A percentile compares a stretch with the other conserved stretches of the same genome.
Conservation (phyloP, 2,797 vertebrate species). For the Hephaestus fuliginosus region DNA sequence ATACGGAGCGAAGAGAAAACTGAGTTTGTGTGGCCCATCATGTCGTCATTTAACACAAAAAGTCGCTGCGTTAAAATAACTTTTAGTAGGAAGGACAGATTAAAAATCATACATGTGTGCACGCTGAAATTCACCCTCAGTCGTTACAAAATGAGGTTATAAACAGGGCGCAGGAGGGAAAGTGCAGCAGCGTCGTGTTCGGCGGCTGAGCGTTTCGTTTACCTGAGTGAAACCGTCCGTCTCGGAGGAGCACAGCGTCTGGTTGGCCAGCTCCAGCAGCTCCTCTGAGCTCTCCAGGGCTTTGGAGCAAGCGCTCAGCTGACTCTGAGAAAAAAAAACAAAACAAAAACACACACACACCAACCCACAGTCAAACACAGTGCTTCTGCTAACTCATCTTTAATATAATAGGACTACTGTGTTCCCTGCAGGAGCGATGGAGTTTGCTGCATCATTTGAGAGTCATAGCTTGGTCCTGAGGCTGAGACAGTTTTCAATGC, state of each 20-base stretch:
- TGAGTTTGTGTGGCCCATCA: constrained; percentile 75
- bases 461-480: constrained; percentile 67
- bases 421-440: constrained; percentile 18
- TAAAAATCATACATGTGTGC: neutral
- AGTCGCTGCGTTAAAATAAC: constrained; percentile 64
- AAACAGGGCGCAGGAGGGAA: constrained; percentile 18
- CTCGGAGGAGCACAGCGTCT: constrained; percentile 90
- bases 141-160: constrained; percentile 24
- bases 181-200: neutral
- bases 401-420: constrained; percentile 62
- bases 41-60: constrained; percentile 67
- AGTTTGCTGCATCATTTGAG: constrained; percentile 69
- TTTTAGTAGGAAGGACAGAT: constrained; percentile 43
- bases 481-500: constrained; percentile 27
- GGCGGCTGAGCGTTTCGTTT: constrained; percentile 12
- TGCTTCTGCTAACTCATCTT: neutral
- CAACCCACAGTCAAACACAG: constrained; percentile 40
- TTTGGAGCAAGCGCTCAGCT: constrained; percentile 92
- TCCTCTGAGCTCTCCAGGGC: constrained; percentile 97
- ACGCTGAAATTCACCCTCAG: constrained; percentile 30
- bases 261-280: constrained; percentile 94
- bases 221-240: constrained; percentile 91
- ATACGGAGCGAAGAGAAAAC: constrained; percentile 82
- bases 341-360: constrained; percentile 9
- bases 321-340: constrained; percentile 84